phyloP scores from a whole-genome alignment of 2,888 invertebrate genomes.

The Phortica okadai region DNA sequence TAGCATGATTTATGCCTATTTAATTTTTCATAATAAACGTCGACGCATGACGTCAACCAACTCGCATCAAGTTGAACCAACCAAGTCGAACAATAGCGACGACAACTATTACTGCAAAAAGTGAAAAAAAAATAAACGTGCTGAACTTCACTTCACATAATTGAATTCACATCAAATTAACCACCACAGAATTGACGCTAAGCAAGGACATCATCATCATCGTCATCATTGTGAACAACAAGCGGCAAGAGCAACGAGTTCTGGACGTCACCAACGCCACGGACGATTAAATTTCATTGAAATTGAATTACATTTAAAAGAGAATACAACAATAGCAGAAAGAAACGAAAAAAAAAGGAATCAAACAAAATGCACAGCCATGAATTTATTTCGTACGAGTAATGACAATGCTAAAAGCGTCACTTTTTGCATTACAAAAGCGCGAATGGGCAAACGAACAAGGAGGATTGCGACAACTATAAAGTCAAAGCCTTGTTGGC shows the following conservation, averaged over 20 bases:
- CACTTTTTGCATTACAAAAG: conserved; percentile 46
- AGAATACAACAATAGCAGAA: conserved; percentile 10
- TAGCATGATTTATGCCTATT: conserved; percentile 70
- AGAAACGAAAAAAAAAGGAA: conserved; percentile 29
- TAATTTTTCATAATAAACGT: conserved; percentile 67
- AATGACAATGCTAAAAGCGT: conserved; percentile 40
- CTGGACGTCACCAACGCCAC: conserved; percentile 48
- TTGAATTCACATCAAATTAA: conserved; percentile 68
- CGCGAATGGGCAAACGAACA: conserved; percentile 27
- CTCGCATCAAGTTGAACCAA: neutral
- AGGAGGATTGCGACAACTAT: conserved; percentile 24
- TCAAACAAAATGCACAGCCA: conserved; percentile 59
- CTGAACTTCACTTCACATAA: conserved; percentile 52
- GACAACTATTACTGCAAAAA: neutral
- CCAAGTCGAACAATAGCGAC: conserved; percentile 19
- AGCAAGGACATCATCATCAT: conserved; percentile 19
- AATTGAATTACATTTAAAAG: conserved; percentile 64
- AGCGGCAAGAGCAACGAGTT: neutral
- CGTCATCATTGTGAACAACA: neutral
- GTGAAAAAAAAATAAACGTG: neutral
- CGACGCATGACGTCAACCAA: conserved; percentile 30
- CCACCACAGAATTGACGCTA: conserved; percentile 67
- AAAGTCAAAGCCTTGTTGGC: neutral
- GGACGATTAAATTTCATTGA: conserved; percentile 70
- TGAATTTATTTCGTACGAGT: conserved; percentile 17